Base-by-base conservation (phyloP, 1,140 invertebrate species). In the Hestina assimilis region DNA sequence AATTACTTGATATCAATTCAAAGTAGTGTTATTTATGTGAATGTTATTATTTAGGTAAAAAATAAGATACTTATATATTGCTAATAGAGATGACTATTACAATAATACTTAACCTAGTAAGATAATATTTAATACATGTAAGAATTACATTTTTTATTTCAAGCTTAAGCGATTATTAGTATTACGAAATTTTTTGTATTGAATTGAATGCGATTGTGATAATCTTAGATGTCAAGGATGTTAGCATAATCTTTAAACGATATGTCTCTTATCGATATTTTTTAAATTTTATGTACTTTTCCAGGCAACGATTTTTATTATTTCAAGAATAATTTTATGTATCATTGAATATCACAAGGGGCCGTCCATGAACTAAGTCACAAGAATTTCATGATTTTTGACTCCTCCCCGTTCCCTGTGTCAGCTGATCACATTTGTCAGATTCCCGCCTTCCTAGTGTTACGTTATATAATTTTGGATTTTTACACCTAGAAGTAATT, bases 31-130 rank as follows among this genome's bases (percentile, higher is more conserved):
- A 3, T 6, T 4, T 45, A 19, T 19, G 15, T 31, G 4, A 19
- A 31, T 31, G n/a, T n/a, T 2, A 8, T 20, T 14, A 19, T 4
- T 19, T 14, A 17, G 1, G 15, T 28, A 46, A 47, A n/a, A 19
- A 19, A 14, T 8, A 21, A 23, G 9, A 35, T 12, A 9, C 20
- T 24, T 33, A 40, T 11, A 51, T 12, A 28, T 51, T 35, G 6
- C 15, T 40, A 51, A 8, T 9, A 51, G 29, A 24, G 33, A 31
- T 35, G 12, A 28, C 42, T 59, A n/a, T n/a, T n/a, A n/a, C n/a
- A n/a, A n/a, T n/a, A n/a, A n/a, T n/a, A 46, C 33, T 64, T 59
- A 56, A 48, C 40, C 31, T 23, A 59, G 31, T 55, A 11, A 59
- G 40, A 56, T 56, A 56, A 46, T 20, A 26, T 7, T 20, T 48